phyloP scores from a whole-genome alignment of 1,140 invertebrate species.

The Pogonomyrmex californicus region DNA sequence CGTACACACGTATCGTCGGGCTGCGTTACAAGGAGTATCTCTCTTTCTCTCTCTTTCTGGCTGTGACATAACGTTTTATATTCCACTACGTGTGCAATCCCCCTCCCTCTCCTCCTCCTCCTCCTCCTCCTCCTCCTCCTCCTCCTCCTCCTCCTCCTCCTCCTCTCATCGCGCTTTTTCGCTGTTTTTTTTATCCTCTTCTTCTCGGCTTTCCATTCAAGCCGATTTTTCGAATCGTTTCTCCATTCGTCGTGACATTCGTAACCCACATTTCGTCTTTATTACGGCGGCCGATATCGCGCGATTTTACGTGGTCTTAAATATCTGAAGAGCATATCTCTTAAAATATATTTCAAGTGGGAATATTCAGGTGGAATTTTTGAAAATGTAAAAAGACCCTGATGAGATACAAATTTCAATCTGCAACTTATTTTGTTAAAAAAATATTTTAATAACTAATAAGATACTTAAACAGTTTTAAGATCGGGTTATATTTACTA shows the following conservation, averaged over 20 bases:
- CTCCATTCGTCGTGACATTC: neutral
- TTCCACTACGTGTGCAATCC: neutral
- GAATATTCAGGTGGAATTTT: neutral
- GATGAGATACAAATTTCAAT: neutral
- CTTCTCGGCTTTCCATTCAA: neutral
- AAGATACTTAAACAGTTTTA: neutral
- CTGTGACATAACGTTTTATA: conserved; percentile 55
- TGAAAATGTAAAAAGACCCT: neutral
- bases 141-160: too few relatives aligned
- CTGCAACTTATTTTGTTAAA: neutral
- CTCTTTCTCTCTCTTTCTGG: conserved; percentile 12
- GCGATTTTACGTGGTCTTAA: conserved; percentile 20
- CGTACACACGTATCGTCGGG: conserved; percentile 46
- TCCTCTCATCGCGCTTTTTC: neutral
- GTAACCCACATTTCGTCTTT: conserved; percentile 35
- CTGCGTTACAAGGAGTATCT: conserved; percentile 36
- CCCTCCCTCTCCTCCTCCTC: too few relatives aligned
- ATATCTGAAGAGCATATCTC: neutral
- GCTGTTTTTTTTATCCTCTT: conserved; percentile 5
- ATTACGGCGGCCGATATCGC: neutral
- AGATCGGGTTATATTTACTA: neutral
- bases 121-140: neutral
- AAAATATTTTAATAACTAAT: neutral
- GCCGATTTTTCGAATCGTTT: conserved; percentile 22
- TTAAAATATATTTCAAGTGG: neutral